Evolutionary conservation across 2,888 invertebrate species (phyloP).

Genomic region (Acronicta psi): DNA sequence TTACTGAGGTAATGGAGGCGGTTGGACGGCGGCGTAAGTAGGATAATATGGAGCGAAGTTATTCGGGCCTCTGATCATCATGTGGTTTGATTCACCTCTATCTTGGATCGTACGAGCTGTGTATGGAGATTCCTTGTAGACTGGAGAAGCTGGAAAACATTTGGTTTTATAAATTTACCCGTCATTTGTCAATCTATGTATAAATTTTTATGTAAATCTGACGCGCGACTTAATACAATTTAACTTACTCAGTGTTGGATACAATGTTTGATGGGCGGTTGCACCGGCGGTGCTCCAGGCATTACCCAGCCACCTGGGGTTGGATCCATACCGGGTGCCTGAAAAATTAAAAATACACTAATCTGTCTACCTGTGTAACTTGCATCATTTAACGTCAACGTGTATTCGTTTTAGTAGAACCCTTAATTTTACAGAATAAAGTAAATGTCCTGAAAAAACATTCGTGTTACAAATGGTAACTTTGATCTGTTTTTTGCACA

Average conservation of each 20-base stretch:
- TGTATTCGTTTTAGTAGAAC: too few relatives aligned
- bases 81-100: constrained; percentile 90
- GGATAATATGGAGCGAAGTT: constrained; percentile 90
- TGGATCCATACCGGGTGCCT: constrained; percentile 67
- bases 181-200: too few relatives aligned
- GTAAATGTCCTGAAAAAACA: too few relatives aligned
- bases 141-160: constrained; percentile 89
- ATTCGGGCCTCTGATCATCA: constrained; percentile 81
- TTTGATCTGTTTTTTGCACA: constrained; percentile 1
- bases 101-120: constrained; percentile 90
- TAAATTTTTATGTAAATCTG: too few relatives aligned
- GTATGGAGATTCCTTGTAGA: constrained; percentile 90
- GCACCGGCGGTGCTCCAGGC: constrained; percentile 70
- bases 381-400: too few relatives aligned
- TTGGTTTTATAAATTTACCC: too few relatives aligned
- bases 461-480: too few relatives aligned
- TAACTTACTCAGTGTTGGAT: constrained; percentile 82
- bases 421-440: too few relatives aligned
- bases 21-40: constrained; percentile 88
- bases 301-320: constrained; percentile 77
- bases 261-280: constrained; percentile 77
- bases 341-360: constrained; percentile 5
- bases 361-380: too few relatives aligned
- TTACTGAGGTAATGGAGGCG: constrained; percentile 86
- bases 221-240: background rate